A percentile compares a stretch with the other conserved stretches of the same genome.
These are phyloP conservation scores for Metallyticus violacea DNA, from an alignment of 2,888 invertebrate species.

Conservation along the genomic window DNA sequence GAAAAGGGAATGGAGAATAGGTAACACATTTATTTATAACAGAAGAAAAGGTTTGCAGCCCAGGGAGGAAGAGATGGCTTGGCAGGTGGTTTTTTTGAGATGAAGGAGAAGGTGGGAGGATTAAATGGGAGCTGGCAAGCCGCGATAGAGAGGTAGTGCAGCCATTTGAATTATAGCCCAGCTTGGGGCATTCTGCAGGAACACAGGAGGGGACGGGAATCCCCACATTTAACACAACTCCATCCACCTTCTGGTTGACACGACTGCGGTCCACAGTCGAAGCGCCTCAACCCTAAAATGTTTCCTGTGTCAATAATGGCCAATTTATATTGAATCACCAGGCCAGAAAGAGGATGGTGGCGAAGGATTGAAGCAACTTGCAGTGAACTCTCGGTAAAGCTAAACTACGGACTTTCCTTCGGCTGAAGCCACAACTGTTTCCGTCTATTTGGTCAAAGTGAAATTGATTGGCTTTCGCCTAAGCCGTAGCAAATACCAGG, in stretches of 20 bases:
- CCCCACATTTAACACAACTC: neutral
- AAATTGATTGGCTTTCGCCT: neutral
- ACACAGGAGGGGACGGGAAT: too few species aligned
- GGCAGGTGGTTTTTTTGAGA: neutral
- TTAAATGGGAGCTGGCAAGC: conserved; percentile 12
- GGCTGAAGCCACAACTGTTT: neutral
- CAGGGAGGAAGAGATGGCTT: neutral
- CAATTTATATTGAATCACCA: neutral
- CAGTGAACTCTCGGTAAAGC: neutral
- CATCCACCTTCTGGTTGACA: neutral
- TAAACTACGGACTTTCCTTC: neutral
- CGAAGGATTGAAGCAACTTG: neutral
- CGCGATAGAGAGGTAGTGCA: conserved; percentile 3
- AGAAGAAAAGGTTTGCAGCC: neutral
- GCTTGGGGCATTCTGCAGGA: neutral
- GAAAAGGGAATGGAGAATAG: neutral
- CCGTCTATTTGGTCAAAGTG: neutral
- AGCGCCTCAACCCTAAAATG: too few species aligned
- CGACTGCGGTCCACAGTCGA: neutral
- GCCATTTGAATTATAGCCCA: neutral
- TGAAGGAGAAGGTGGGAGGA: neutral
- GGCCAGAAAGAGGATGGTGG: neutral
- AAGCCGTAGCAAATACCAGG: neutral
- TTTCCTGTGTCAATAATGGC: neutral
- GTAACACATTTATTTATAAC: conserved; percentile 27